Evolutionary conservation across 1,140 invertebrate species (phyloP).

Genomic region (Euwallacea fornicatus): DNA sequence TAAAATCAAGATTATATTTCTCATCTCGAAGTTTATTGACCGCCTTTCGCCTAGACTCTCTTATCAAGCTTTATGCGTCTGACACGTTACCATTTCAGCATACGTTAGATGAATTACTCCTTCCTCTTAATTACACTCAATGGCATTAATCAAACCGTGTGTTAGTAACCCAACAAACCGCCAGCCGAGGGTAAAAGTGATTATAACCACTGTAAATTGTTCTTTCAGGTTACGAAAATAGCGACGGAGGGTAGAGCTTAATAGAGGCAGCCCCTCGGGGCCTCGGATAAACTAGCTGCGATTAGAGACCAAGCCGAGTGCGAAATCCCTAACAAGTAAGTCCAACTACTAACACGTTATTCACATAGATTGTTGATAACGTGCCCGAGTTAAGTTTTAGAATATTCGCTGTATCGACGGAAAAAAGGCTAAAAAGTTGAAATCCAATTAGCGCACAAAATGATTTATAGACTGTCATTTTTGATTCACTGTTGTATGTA

Average conservation of each 20-base stretch:
- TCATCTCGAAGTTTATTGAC: neutral
- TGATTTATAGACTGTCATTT: constrained; percentile 7
- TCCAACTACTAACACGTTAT: constrained; percentile 11
- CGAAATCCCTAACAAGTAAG: constrained; percentile 20
- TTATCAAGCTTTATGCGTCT: neutral
- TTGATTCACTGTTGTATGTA: neutral
- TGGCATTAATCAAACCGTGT: constrained; percentile 12
- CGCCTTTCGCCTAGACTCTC: neutral
- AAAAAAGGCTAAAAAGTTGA: neutral
- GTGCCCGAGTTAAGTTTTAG: no score
- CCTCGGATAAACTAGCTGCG: constrained; percentile 37
- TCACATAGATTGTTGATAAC: neutral
- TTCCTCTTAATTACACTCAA: neutral
- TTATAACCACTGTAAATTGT: constrained; percentile 28
- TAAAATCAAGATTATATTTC: constrained; percentile 7
- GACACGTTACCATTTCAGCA: neutral
- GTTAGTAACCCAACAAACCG: constrained; percentile 11
- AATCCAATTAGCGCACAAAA: constrained; percentile 5
- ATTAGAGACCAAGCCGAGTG: constrained; percentile 26
- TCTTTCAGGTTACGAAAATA: constrained; percentile 38
- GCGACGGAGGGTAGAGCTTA: constrained; percentile 32
- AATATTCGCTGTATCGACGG: neutral
- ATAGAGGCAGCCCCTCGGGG: constrained; percentile 38
- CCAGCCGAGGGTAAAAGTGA: constrained; percentile 14
- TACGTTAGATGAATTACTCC: neutral